Conservation (phyloP, 1,140 invertebrate genomes). For the Heliothis subflexa region DNA sequence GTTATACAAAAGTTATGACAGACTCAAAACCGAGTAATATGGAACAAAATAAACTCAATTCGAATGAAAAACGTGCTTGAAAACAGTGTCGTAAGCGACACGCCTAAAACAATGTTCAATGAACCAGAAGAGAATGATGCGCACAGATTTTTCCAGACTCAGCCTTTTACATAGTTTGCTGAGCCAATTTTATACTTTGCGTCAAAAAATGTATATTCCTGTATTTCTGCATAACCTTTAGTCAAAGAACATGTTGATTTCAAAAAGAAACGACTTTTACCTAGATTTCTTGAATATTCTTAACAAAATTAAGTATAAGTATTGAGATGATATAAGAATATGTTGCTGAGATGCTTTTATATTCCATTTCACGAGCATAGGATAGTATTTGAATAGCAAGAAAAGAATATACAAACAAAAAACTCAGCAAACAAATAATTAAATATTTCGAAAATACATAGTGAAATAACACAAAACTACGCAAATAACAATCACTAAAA, state of each 20-base stretch:
- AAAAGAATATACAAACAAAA: no score
- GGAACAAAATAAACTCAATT: not conserved
- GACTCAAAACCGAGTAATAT: not conserved
- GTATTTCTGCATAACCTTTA: not conserved
- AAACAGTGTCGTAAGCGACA: constrained; percentile 50
- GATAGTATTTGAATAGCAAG: no score
- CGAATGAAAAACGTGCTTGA: constrained; percentile 39
- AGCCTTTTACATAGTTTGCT: constrained; percentile 49
- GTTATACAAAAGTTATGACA: no score
- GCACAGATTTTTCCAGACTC: constrained; percentile 47
- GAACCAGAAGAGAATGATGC: constrained; percentile 55
- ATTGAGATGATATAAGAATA: no score
- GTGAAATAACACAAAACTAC: not conserved
- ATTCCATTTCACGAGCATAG: no score
- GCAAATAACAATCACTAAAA: no score
- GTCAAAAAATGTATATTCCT: constrained; percentile 14
- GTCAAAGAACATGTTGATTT: constrained; percentile 12
- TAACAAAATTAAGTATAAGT: no score
- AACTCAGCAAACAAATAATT: no score
- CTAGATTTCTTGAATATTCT: not conserved
- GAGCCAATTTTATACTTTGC: constrained; percentile 28
- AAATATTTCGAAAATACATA: not conserved
- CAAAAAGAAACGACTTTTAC: not conserved
- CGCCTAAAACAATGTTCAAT: constrained; percentile 55
- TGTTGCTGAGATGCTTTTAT: no score